Conservation (phyloP, 2,113 vertebrate species). For the Laterallus jamaicensis region DNA sequence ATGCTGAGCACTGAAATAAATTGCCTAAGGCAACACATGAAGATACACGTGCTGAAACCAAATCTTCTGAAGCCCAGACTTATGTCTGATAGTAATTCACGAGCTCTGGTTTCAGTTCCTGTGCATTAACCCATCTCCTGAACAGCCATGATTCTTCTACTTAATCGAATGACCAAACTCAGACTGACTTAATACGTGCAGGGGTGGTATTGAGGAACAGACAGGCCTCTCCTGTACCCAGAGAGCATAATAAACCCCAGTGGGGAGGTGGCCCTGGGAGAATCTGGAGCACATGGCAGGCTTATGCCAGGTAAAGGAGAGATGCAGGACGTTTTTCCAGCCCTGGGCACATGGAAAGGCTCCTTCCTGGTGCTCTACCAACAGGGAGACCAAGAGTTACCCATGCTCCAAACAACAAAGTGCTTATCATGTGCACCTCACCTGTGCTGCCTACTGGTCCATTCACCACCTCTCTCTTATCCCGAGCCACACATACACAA, state of each 20-base stretch:
- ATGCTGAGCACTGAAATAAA: background rate
- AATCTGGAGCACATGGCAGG: background rate
- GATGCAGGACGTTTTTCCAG: rapidly evolving
- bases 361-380: background rate
- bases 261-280: background rate
- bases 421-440: rapidly evolving
- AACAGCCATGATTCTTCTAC: background rate
- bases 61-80: slow-evolving; percentile 1
- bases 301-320: background rate
- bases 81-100: background rate
- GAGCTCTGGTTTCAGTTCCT: slow-evolving; percentile 3
- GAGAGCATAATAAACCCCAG: rapidly evolving
- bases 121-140: background rate
- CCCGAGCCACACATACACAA: background rate
- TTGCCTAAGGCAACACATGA: background rate
- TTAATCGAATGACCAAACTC: background rate
- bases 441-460: background rate
- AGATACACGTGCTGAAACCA: background rate
- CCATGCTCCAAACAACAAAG: rapidly evolving
- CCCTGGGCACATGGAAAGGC: background rate
- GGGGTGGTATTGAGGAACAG: rapidly evolving
- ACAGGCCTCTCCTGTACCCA: background rate
- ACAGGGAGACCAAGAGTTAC: background rate
- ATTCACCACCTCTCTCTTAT: background rate
- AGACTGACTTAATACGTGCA: background rate